Percentiles rank a stretch among this genome's conserved stretches.
Conservation (phyloP, 2,797 vertebrate species). For the Mionectes olivaceus region DNA sequence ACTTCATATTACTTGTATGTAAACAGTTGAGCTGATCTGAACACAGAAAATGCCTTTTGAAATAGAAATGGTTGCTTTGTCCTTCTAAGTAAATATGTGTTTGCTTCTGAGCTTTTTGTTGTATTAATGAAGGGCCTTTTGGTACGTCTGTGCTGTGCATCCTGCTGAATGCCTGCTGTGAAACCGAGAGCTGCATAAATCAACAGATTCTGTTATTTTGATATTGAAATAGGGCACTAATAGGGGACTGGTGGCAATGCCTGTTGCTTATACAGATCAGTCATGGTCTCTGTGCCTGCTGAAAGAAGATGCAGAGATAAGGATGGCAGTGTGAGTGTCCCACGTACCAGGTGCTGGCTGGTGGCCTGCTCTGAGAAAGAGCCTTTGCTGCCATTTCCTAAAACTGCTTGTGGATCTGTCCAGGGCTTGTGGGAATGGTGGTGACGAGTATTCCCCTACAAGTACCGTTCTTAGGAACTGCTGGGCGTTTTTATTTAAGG, state of each 20-base stretch:
- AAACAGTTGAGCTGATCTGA: background rate
- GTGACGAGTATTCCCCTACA: background rate
- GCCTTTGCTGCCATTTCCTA: background rate
- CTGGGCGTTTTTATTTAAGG: background rate
- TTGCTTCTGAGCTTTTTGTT: background rate
- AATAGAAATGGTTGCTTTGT: background rate
- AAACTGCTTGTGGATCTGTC: background rate
- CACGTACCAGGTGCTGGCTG: background rate
- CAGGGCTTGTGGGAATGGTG: fast-evolving
- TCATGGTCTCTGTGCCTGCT: background rate
- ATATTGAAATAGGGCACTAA: background rate
- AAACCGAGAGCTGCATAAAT: background rate
- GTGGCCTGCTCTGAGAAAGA: background rate
- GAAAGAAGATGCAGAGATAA: background rate
- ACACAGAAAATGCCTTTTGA: background rate
- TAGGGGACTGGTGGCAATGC: background rate
- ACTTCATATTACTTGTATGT: background rate
- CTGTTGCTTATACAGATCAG: background rate
- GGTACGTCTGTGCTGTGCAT: fast-evolving
- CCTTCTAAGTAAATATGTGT: background rate
- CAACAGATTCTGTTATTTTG: background rate
- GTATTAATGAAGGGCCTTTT: background rate
- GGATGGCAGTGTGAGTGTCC: background rate
- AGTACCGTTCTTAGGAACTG: background rate
- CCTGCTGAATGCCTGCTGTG: background rate